Base-by-base conservation (phyloP, 2,888 invertebrate species). In the Dermolepida albohirtum region DNA sequence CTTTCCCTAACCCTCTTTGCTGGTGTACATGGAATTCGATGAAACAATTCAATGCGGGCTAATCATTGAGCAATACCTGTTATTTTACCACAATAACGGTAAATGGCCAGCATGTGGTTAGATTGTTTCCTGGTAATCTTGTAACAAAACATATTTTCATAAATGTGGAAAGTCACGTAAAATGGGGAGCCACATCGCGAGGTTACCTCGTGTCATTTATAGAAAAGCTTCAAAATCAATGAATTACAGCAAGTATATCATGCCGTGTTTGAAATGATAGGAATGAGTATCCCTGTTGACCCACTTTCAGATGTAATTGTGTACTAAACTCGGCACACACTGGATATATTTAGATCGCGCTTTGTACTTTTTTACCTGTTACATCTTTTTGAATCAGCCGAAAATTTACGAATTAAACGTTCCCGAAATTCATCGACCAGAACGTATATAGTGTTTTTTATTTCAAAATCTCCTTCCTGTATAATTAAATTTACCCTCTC, bases 131-230 rank as follows among this genome's bases (percentile, higher is more conserved):
- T 51, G n/a, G 27, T 27, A 51, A 51, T 51, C 51, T n/a, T 51
- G 51, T 29, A 34, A 51, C 51, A 29, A 27, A 44, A 44, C 14
- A 44, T 51, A 51, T 11, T 11, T 12, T 51, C 51, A 29, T 29
- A 51, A 51, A 51, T 29, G 51, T 51, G 27, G 34, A 27, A 51
- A 51, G 14, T 51, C 51, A 29, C 29, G 51, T 51, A 51, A 51
- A 12, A 27, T 34, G 6, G n/a, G n/a, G 7, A 12, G 27, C 11
- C n/a, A 12, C 7, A 12, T 29, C 27, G 12, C 27, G 29, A n/a
- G 29, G 51, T 11, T 12, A 22, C n/a, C 7, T 44, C 44, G 29
- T 10, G 34, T 29, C 51, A 12, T 8, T 51, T 29, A 12, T 27
- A 29, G 51, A 29, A 27, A 29, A 51, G 29, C 51, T 29, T 29